Conservation (phyloP, 2,888 invertebrate species). For the Polyommatus icarus region DNA sequence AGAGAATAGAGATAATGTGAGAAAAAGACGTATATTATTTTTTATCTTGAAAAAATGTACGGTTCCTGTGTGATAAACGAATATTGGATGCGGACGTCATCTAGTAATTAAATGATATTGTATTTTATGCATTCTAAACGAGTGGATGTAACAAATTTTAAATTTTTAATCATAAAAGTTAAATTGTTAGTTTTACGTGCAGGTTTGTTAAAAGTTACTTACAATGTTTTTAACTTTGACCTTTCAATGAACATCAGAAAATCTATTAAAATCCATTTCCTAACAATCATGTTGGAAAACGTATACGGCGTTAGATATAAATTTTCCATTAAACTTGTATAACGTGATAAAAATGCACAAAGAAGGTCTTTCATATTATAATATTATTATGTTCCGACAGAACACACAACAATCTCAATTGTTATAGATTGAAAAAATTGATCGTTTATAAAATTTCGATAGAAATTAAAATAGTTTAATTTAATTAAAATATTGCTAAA, state of each 20-base stretch:
- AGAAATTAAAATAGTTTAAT: too few species aligned
- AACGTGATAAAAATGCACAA: background rate
- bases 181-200: background rate
- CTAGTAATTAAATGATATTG: background rate
- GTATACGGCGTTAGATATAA: background rate
- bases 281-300: background rate
- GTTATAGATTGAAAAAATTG: too few species aligned
- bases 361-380: background rate
- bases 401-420: background rate
- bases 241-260: background rate
- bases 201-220: background rate
- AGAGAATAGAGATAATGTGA: too few species aligned
- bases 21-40: too few species aligned
- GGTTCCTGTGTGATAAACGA: too few species aligned
- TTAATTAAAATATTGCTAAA: too few species aligned
- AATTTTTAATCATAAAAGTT: background rate
- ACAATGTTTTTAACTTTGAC: background rate
- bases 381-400: background rate
- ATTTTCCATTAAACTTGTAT: background rate
- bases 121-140: background rate
- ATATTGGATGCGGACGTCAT: too few species aligned
- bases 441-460: too few species aligned
- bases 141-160: background rate
- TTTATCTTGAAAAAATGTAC: too few species aligned
- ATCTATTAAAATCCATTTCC: background rate